A percentile compares a stretch with the other conserved stretches of the same genome.
phyloP scores from a whole-genome alignment of 2,888 invertebrate species.

The Pterostichus niger region DNA sequence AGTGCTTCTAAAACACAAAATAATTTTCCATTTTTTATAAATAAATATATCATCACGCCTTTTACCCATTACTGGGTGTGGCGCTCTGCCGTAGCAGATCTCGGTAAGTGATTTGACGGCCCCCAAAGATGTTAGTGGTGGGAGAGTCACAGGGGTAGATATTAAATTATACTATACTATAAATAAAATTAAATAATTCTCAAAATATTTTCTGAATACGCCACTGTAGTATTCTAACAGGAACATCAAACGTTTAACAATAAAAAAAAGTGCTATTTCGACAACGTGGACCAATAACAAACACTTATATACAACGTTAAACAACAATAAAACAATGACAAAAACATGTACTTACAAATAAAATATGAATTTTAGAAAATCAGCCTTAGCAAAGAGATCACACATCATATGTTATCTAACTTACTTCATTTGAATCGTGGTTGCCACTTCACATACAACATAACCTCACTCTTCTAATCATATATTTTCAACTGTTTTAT shows the following conservation, averaged over 20 bases:
- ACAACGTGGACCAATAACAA: neutral
- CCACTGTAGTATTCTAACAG: neutral
- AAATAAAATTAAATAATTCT: too few species aligned
- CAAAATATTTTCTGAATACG: neutral
- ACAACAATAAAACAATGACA: slow-evolving; percentile 43
- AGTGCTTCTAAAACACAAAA: too few species aligned
- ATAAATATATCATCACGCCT: too few species aligned
- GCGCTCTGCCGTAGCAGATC: too few species aligned
- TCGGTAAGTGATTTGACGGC: too few species aligned
- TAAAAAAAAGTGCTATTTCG: neutral
- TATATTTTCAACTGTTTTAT: too few species aligned
- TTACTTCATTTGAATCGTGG: slow-evolving; percentile 14
- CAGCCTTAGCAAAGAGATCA: slow-evolving; percentile 71
- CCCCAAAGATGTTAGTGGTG: too few species aligned
- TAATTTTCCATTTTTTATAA: too few species aligned
- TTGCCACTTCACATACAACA: neutral
- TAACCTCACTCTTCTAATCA: too few species aligned
- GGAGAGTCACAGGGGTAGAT: too few species aligned
- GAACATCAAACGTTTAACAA: slow-evolving; percentile 37
- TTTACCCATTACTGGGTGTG: too few species aligned
- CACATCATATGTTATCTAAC: slow-evolving; percentile 60
- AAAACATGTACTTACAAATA: neutral
- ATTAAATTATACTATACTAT: too few species aligned
- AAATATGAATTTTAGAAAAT: slow-evolving; percentile 68
- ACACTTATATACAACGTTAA: slow-evolving; percentile 54